phyloP scores from a whole-genome alignment of 2,113 vertebrate species.

The Diadophis punctatus region DNA sequence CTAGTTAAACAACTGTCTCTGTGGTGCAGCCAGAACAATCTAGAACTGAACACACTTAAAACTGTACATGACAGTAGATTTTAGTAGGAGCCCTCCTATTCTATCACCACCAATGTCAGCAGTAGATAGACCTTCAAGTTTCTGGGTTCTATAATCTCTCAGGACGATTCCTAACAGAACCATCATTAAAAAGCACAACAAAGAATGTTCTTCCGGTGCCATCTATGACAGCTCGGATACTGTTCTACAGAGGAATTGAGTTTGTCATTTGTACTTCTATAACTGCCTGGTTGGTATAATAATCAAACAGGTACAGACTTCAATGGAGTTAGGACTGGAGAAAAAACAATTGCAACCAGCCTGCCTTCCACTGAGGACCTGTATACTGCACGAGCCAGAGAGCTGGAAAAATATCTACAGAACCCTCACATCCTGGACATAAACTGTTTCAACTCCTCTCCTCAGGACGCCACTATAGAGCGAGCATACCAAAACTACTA shows the following conservation, averaged over 20 bases:
- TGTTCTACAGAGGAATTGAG: too few relatives aligned
- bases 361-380: background rate
- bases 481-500: too few relatives aligned
- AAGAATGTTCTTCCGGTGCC: background rate
- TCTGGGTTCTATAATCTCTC: background rate
- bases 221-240: background rate
- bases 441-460: background rate
- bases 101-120: background rate
- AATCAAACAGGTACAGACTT: background rate
- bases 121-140: background rate
- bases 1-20: background rate
- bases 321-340: background rate
- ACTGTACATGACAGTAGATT: background rate
- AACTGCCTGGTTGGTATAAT: too few relatives aligned
- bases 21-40: background rate
- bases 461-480: background rate
- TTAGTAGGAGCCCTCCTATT: background rate
- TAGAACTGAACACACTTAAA: background rate
- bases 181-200: background rate
- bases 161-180: background rate
- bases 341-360: background rate
- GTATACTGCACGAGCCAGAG: background rate
- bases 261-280: too few relatives aligned
- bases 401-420: background rate
- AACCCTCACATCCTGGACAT: background rate